These are phyloP conservation scores for Pseudococcus viburni DNA, from an alignment of 2,888 invertebrate species.

Conservation along the genomic window DNA sequence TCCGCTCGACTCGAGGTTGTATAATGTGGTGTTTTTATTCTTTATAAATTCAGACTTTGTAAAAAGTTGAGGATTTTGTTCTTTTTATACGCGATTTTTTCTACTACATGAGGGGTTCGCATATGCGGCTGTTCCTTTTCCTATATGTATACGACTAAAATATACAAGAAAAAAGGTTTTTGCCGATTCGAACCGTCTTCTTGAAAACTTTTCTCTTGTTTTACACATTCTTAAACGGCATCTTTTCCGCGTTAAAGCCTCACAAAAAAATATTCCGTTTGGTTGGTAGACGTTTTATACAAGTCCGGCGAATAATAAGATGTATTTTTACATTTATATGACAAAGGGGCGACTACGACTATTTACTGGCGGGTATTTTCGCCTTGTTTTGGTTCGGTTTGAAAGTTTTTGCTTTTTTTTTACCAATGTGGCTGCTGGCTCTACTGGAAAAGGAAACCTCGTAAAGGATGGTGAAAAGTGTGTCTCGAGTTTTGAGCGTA, in stretches of 20 bases:
- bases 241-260: slow-evolving; percentile 42
- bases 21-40: slow-evolving; percentile 37
- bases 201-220: slow-evolving; percentile 37
- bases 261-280: not conserved
- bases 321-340: slow-evolving; percentile 41
- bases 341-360: slow-evolving; percentile 7
- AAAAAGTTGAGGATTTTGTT: slow-evolving; percentile 2
- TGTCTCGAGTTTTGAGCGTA: not conserved
- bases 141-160: not conserved
- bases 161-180: not conserved
- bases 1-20: not conserved
- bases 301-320: slow-evolving; percentile 36
- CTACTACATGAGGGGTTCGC: not conserved
- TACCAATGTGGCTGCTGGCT: not conserved
- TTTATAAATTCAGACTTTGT: slow-evolving; percentile 37
- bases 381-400: not conserved
- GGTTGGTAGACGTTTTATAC: not conserved
- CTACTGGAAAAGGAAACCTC: not conserved
- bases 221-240: slow-evolving; percentile 49
- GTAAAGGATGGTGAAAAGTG: slow-evolving; percentile 1
- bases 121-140: not conserved
- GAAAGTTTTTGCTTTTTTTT: not conserved
- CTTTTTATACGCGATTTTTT: not conserved
- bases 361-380: slow-evolving; percentile 21
- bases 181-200: not conserved